phyloP scores from a whole-genome alignment of 2,888 invertebrate genomes.

The Zele albiditarsus region DNA sequence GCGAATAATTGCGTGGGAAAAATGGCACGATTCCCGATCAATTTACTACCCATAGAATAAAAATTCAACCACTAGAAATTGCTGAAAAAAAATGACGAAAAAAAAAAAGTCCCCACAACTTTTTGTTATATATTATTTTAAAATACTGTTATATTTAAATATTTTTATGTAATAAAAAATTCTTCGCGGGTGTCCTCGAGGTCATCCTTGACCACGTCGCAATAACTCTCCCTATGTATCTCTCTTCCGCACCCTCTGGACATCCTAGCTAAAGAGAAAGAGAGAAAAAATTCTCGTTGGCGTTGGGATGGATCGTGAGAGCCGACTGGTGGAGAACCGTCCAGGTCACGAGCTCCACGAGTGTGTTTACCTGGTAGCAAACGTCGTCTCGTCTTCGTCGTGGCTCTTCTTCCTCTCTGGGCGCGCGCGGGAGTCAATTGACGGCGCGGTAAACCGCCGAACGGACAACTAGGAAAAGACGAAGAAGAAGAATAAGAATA shows the following conservation, averaged over 20 bases:
- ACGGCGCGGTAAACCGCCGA: conserved; percentile 26
- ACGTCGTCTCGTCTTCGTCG: conserved; percentile 48
- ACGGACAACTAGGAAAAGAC: conserved; percentile 8
- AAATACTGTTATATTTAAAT: conserved; percentile 3
- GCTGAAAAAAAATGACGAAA: background rate
- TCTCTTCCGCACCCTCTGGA: conserved; percentile 14
- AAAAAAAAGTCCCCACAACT: background rate
- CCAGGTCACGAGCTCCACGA: conserved; percentile 64
- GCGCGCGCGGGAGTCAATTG: conserved; percentile 35
- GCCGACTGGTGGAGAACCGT: conserved; percentile 48
- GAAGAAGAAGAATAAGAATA: conserved; percentile 34
- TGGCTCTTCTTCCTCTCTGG: conserved; percentile 3
- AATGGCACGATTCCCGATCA: background rate
- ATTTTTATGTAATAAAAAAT: background rate
- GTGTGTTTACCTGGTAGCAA: conserved; percentile 51
- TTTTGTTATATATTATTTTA: background rate
- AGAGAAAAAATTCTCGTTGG: conserved; percentile 4
- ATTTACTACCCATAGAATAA: background rate
- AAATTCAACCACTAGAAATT: background rate
- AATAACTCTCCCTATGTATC: conserved; percentile 21
- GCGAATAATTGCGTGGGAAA: background rate
- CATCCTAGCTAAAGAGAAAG: background rate
- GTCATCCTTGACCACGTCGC: conserved; percentile 21
- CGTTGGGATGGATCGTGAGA: conserved; percentile 51
- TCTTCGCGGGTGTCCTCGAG: conserved; percentile 35